These are phyloP conservation scores for Falco punctatus DNA, from an alignment of 2,113 vertebrate genomes.

Conservation along the genomic window DNA sequence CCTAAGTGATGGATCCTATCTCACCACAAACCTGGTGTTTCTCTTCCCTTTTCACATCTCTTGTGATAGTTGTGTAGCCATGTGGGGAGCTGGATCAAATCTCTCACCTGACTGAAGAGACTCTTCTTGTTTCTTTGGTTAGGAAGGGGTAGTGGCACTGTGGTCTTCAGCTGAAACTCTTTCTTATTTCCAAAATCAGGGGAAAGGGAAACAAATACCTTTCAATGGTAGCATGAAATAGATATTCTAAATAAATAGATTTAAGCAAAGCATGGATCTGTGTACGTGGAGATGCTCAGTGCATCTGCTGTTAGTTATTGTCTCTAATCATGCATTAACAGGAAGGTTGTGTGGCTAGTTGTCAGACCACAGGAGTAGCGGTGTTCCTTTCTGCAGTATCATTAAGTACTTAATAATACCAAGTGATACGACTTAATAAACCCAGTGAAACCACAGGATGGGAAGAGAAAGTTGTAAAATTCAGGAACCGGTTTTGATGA, in stretches of 20 bases:
- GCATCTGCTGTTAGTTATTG: neutral
- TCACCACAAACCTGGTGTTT: neutral
- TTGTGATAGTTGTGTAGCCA: neutral
- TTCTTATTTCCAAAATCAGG: neutral
- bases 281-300: neutral
- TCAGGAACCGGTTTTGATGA: constrained; percentile 33
- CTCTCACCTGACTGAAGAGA: neutral
- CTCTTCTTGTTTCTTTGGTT: neutral
- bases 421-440: neutral
- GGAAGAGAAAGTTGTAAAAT: constrained; percentile 26
- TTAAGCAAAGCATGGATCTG: neutral
- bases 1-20: neutral
- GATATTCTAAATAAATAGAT: neutral
- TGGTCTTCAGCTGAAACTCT: neutral
- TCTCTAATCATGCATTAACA: neutral
- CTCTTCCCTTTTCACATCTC: neutral
- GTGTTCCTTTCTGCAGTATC: neutral
- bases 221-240: neutral
- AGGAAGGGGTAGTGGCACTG: neutral
- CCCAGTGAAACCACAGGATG: constrained; percentile 32
- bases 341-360: neutral
- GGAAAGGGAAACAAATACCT: neutral
- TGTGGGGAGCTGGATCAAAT: neutral
- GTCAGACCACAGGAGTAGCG: neutral
- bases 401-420: neutral